Conservation (phyloP, 2,888 invertebrate species). For the Eremobia ochroleuca region DNA sequence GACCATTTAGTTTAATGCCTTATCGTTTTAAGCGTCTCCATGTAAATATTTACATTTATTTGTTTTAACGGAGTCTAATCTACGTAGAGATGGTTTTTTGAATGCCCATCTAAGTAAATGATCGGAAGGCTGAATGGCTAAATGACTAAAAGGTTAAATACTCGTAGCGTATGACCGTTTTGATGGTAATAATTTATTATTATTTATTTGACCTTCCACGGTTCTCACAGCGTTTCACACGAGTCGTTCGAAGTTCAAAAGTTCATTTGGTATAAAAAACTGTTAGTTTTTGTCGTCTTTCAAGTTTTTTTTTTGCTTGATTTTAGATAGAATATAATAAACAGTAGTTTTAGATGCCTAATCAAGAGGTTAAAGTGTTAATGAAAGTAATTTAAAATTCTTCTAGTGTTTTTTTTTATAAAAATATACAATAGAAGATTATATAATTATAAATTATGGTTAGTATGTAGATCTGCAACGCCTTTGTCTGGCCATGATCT, state of each 20-base stretch:
- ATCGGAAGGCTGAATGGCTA: constrained; percentile 22
- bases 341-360: background rate
- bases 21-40: constrained; percentile 36
- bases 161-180: constrained; percentile 32
- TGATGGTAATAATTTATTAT: constrained; percentile 36
- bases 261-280: constrained; percentile 27
- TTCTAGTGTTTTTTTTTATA: background rate
- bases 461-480: background rate
- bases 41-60: constrained; percentile 57
- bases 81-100: constrained; percentile 48
- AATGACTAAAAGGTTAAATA: constrained; percentile 47
- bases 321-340: constrained; percentile 1
- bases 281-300: constrained; percentile 8
- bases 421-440: background rate
- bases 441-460: background rate
- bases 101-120: constrained; percentile 45
- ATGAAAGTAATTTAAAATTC: background rate
- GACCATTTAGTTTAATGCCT: constrained; percentile 47
- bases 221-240: constrained; percentile 49
- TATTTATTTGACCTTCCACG: constrained; percentile 42
- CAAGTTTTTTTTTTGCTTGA: background rate
- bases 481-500: background rate
- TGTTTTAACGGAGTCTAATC: constrained; percentile 46
- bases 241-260: constrained; percentile 55
- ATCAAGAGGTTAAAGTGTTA: background rate